Evolutionary conservation across 2,888 invertebrate genomes (phyloP).

Genomic region (Neocrepidodera transversa): DNA sequence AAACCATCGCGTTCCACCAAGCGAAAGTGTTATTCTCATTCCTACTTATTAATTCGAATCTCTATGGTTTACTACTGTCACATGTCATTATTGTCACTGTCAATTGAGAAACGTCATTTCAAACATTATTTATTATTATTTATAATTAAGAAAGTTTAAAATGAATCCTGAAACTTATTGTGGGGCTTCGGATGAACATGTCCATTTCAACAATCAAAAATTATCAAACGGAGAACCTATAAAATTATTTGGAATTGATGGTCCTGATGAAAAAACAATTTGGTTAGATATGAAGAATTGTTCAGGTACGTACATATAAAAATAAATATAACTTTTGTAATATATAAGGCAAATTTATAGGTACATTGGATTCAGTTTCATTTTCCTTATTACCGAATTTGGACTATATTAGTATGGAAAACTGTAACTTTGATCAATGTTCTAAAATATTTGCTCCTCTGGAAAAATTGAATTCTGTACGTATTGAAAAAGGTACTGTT

Average conservation of each 20-base stretch:
- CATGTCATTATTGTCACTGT: no score
- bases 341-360: conserved; percentile 6
- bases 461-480: not conserved
- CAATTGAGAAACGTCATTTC: no score
- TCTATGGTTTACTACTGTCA: no score
- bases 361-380: conserved; percentile 8
- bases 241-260: conserved; percentile 15
- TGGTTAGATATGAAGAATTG: conserved; percentile 23
- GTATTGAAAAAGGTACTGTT: conserved; percentile 14
- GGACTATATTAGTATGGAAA: conserved; percentile 12
- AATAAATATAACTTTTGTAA: not conserved
- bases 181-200: conserved; percentile 17
- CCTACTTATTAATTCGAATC: no score
- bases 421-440: conserved; percentile 12
- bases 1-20: no score
- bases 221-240: conserved; percentile 9
- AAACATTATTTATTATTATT: no score
- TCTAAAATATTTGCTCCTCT: conserved; percentile 4
- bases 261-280: conserved; percentile 9
- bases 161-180: conserved; percentile 12
- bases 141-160: conserved; percentile 1
- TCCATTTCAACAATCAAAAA: conserved; percentile 15
- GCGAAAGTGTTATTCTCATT: no score
- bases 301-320: conserved; percentile 2
- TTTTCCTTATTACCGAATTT: conserved; percentile 17